These are phyloP conservation scores for Palythoa grandiflora DNA, from an alignment of 92 coral and sea anemone species.

Conservation along the genomic window DNA sequence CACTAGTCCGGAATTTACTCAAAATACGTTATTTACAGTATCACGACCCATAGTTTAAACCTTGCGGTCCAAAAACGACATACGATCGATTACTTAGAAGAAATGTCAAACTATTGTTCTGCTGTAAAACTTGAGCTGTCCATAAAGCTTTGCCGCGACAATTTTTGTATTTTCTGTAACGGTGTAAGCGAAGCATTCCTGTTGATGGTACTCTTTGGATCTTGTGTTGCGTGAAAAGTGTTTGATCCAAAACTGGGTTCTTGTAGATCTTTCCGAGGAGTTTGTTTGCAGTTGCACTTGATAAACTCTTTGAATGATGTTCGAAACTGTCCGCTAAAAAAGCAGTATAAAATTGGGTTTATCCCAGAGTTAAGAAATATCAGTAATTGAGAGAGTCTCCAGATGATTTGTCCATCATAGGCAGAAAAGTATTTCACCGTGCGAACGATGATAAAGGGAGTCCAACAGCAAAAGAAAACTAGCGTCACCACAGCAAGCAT, in stretches of 20 bases:
- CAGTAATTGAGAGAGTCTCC: constrained; percentile 83
- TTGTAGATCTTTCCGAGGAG: constrained; percentile 27
- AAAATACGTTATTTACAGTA: no score
- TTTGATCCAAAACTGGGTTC: constrained; percentile 43
- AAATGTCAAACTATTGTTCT: no score
- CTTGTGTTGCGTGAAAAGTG: constrained; percentile 37
- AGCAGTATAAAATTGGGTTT: constrained; percentile 88
- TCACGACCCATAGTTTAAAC: no score
- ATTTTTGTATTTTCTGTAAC: no score
- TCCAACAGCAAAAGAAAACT: constrained; percentile 82
- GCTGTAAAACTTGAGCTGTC: background rate
- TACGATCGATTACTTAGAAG: no score
- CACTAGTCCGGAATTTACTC: no score
- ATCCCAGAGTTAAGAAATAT: constrained; percentile 79
- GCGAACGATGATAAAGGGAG: constrained; percentile 81
- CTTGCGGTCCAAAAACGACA: no score
- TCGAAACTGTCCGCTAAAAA: constrained; percentile 88
- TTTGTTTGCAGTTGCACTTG: constrained; percentile 68
- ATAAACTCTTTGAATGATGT: constrained; percentile 80
- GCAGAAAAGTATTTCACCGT: constrained; percentile 75
- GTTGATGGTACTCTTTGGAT: constrained; percentile 29
- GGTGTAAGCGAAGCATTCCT: background rate
- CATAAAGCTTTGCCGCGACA: background rate
- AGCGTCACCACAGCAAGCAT: constrained; percentile 90
- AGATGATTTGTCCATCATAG: constrained; percentile 70